Base-by-base conservation (phyloP, 1,140 invertebrate genomes). In the Drosophila kanapiae region DNA sequence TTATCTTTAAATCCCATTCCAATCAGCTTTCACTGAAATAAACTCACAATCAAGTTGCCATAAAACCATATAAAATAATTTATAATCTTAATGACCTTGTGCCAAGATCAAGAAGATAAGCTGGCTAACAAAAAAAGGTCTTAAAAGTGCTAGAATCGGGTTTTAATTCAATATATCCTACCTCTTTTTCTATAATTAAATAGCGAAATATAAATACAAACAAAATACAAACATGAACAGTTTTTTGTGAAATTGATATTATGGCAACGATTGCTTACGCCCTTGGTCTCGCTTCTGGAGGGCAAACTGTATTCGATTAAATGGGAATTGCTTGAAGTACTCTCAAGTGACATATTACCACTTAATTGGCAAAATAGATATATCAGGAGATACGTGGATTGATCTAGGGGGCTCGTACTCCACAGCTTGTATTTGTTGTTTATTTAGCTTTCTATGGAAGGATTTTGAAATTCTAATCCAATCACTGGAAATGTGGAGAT, bases 251-350 rank as follows among this genome's bases (percentile, higher is more conserved):
- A 72, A 72, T 70, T 49, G 69, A 72, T 72, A 57, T 57, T 23
- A 71, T 29, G 7, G 42, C 13, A 48, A 13, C 3, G 14, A n/a
- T n/a, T 49, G 8, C 3, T n/a, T 14, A 37, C n/a, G 67, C 45
- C 69, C 69, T 72, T 72, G 69, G 53, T 37, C 6, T n/a, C 18
- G 4, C 42, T 58, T 72, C 4, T 72, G 53, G 60, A 72, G 69
- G 69, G 45, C 69, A 72, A 71, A 49, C 4, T 13, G 5, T 13
- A 23, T 58, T 18, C 11, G 67, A 72, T 71, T 59, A 23, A 49
- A 40, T 42, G 3, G 18, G 14, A 33, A 37, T 49, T 37, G 27
- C n/a, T 47, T 54, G 18, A 11, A 48, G 68, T 43, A 33, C 65
- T 10, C n/a, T 53, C n/a, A 14, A 56, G 33, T 9, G 13, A 37